Evolutionary conservation across 2,888 invertebrate genomes (phyloP), one percentile per base, ranked within the genome.

Genomic region (Hirtodrosophila trivittata): DNA sequence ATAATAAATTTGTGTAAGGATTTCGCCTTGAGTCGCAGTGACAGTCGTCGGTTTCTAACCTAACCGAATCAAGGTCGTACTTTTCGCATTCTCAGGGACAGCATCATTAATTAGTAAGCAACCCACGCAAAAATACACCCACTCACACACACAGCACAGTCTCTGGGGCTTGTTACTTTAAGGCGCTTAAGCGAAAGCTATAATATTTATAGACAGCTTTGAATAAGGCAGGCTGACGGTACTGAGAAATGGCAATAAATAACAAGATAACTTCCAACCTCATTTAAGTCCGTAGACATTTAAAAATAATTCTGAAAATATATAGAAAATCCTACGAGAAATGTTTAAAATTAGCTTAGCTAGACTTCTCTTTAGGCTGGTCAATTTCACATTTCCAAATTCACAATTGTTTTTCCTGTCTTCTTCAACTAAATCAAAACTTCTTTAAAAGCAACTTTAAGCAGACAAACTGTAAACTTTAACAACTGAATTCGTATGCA

Each of bases 101-200:
- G 81, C 70, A 69, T 76, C 63, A 62, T 74, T 81, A 81, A 76
- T 81, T 81, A 66, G 75, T 50, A 68, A 62, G 32, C 42, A 50
- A 60, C 12, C 33, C 6, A 10, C 10, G 3, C 38, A 10, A 25
- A 10, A 18, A 37, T 18, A 66, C 13, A 21, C 9, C 16, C 8
- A n/a, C n/a, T 2, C 37, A 10, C 30, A 8, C 26, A 35, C 25
- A 65, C 13, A 21, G n/a, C 6, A 8, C 13, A 14, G 8, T 25
- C 25, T 41, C 12, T 9, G n/a, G 10, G 18, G 18, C 9, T n/a
- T 25, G 21, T 28, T 41, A 18, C 32, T 43, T 55, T 49, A 55
- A 54, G 46, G 42, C 30, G 55, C 43, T 38, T 32, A 43, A 8
- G 13, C 18, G 9, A 30, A 38, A 43, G 33, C 46, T 10, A 14